These are phyloP conservation scores for Cacoxenus indagator DNA, from an alignment of 2,888 invertebrate genomes.

Conservation along the genomic window DNA sequence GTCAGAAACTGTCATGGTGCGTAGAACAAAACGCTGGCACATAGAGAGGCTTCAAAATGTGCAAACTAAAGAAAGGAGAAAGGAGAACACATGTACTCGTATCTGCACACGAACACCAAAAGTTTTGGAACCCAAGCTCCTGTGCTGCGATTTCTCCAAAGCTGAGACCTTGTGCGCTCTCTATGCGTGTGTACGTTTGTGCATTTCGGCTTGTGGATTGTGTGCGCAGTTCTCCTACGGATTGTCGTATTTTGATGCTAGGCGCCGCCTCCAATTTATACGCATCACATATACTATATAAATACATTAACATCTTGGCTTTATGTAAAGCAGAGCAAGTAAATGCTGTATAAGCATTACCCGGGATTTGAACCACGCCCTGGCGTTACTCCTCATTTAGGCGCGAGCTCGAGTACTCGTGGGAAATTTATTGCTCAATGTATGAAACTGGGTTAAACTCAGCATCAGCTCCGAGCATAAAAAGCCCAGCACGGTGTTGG, in stretches of 20 bases:
- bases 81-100: background rate
- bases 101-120: background rate
- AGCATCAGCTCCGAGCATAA: background rate
- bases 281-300: constrained; percentile 12
- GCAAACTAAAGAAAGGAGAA: background rate
- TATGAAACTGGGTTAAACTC: constrained; percentile 9
- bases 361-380: constrained; percentile 62
- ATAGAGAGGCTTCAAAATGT: too few species aligned
- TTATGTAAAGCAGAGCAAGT: too few species aligned
- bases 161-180: background rate
- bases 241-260: constrained; percentile 51
- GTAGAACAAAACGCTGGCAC: too few species aligned
- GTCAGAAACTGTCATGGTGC: too few species aligned
- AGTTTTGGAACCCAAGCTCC: background rate
- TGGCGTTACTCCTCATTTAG: constrained; percentile 29
- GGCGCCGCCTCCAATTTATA: constrained; percentile 25
- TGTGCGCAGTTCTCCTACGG: constrained; percentile 45
- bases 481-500: background rate
- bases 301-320: constrained; percentile 15
- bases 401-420: background rate
- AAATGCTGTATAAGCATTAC: constrained; percentile 38
- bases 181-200: too few species aligned
- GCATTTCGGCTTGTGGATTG: background rate
- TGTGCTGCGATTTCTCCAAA: background rate
- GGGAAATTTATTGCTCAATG: background rate